Base-by-base conservation (phyloP, 2,888 invertebrate species). In the Biston stratarius region DNA sequence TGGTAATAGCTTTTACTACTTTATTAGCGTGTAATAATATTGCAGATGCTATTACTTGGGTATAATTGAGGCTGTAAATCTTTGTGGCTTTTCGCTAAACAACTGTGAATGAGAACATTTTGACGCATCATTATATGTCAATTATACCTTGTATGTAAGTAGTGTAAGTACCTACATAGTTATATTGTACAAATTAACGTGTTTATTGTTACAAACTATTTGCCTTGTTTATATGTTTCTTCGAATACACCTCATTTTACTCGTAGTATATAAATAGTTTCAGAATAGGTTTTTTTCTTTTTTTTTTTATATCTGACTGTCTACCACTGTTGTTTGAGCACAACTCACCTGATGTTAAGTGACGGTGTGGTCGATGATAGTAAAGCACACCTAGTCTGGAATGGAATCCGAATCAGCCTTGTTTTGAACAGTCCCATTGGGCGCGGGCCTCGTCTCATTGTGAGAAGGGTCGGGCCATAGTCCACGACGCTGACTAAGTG, bases 11-110 rank as follows among this genome's bases (percentile, higher is more conserved):
- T 58, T 49, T 67, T 65, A 64, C 56, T 65, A 61, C 55, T 71
- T 70, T 71, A 73, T 68, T 69, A 73, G 65, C 62, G 69, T 71
- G 68, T 68, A 70, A 64, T 72, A 69, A 69, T 65, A 66, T 60
- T 57, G 60, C 59, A 49, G 40, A 51, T 62, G 61, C 52, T 70
- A 67, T 65, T 65, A 65, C 65, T 65, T 51, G 44, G 58, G 51
- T 36, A 57, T 69, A 62, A 67, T 71, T 67, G 57, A 61, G 53
- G 51, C 40, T 40, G 36, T 69, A 62, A 64, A 63, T 71, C 55
- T 65, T 61, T 61, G 47, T 53, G 52, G 66, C 61, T 70, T 58
- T 71, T 70, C 58, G 68, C 59, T 70, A 48, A 73, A 67, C 53
- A 61, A 55, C 53, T 67, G 58, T 69, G 60, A 71, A 69, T 62